phyloP scores from a whole-genome alignment of 2,797 vertebrate species.

The Mycteria americana region DNA sequence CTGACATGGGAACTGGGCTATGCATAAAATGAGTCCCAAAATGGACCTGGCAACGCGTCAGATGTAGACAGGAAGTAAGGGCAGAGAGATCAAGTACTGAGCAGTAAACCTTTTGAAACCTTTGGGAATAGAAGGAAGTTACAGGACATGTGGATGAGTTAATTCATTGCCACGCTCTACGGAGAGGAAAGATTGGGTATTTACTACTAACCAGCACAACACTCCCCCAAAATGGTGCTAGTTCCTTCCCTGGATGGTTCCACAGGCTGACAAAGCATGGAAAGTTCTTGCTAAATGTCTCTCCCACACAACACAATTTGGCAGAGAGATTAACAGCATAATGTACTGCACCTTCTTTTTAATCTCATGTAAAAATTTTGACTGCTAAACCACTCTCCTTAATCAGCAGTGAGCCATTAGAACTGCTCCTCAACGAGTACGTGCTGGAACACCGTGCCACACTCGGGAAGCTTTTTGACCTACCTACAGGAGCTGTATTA shows the following conservation, averaged over 20 bases:
- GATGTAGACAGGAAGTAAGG: not conserved
- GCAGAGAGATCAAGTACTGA: not conserved
- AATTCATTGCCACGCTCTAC: not conserved
- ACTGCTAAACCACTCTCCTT: not conserved
- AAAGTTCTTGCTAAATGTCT: not conserved
- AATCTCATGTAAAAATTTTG: not conserved
- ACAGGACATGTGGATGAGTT: not conserved
- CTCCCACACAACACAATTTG: not conserved
- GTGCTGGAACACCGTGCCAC: not conserved
- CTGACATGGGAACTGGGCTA: not conserved
- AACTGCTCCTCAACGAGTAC: not conserved
- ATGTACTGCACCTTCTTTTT: not conserved
- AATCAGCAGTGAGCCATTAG: not conserved
- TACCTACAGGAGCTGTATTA: not conserved
- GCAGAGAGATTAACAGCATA: not conserved
- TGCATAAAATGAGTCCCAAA: not conserved
- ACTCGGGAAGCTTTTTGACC: not conserved
- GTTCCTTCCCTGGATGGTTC: not conserved
- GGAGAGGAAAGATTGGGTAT: not conserved
- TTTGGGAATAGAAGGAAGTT: not conserved
- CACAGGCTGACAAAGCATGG: not conserved
- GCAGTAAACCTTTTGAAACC: not conserved
- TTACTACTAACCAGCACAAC: not conserved
- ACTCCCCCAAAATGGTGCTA: not conserved
- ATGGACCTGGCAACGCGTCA: accelerated